Conservation (phyloP, 2,113 vertebrate genomes). For the Sinocyclocheilus rhinocerous region DNA sequence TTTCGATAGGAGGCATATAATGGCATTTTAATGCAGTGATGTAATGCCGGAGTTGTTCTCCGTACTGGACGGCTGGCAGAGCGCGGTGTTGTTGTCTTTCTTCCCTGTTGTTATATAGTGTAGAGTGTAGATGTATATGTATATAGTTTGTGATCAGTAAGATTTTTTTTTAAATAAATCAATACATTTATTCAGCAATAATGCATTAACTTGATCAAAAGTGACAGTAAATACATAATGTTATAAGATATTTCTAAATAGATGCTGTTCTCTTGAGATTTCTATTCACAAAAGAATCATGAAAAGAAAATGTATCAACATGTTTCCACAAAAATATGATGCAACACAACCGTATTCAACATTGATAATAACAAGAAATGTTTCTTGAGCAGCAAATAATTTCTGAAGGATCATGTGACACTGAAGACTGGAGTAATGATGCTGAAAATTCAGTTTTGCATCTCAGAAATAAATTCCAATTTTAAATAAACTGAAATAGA, state of each 20-base stretch:
- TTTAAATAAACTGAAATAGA: neutral
- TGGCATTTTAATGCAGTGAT: conserved; percentile 85
- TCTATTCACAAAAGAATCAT: neutral
- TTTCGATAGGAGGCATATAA: conserved; percentile 71
- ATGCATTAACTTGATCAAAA: too few species aligned
- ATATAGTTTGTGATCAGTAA: too few species aligned
- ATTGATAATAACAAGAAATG: too few species aligned
- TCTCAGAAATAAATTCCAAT: neutral
- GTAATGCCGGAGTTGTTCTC: conserved; percentile 88
- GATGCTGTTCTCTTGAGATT: neutral
- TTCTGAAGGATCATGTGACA: too few species aligned
- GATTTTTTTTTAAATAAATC: too few species aligned
- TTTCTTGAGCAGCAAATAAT: neutral
- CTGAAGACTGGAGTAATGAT: neutral
- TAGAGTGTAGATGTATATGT: too few species aligned
- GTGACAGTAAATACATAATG: too few species aligned
- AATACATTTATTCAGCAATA: too few species aligned
- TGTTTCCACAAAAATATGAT: too few species aligned
- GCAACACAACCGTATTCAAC: too few species aligned
- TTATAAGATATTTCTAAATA: too few species aligned
- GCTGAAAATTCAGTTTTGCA: neutral
- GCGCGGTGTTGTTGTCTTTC: conserved; percentile 86
- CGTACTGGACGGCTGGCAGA: conserved; percentile 81
- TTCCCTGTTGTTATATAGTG: conserved; percentile 54
- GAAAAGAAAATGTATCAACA: too few species aligned